phyloP scores from a whole-genome alignment of 2,113 vertebrate species.

The Epinephelus lanceolatus region DNA sequence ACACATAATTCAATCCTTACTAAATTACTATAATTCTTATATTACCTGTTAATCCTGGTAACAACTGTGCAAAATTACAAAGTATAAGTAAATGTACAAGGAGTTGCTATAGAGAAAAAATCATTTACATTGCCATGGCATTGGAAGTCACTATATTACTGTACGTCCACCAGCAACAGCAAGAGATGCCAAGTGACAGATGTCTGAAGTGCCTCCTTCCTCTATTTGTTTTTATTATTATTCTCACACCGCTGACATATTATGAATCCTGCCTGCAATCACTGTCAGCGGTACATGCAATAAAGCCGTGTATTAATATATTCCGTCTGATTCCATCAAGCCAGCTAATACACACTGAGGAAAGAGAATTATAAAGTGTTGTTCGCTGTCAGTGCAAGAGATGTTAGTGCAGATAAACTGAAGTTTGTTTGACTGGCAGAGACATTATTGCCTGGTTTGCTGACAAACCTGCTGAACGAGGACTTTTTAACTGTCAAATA shows the following conservation, averaged over 20 bases:
- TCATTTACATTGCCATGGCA: not conserved
- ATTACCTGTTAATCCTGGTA: not conserved
- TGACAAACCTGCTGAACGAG: not conserved
- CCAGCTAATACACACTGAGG: constrained; percentile 27
- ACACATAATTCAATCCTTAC: not conserved
- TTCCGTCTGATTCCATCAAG: constrained; percentile 57
- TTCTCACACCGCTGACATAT: constrained; percentile 22
- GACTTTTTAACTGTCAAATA: constrained; percentile 20
- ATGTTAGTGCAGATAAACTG: constrained; percentile 67
- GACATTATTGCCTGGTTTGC: constrained; percentile 66
- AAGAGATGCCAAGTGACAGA: constrained; percentile 9
- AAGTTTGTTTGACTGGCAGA: constrained; percentile 64
- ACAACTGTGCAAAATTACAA: not conserved
- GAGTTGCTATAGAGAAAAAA: not conserved
- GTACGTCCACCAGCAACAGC: not conserved
- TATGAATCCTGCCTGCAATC: constrained; percentile 53
- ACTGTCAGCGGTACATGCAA: constrained; percentile 56
- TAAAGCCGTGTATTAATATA: constrained; percentile 70
- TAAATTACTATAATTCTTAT: not conserved
- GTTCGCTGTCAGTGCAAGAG: constrained; percentile 47
- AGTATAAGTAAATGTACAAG: not conserved
- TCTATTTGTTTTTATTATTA: constrained; percentile 67
- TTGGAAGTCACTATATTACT: not conserved
- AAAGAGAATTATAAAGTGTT: constrained; percentile 47
- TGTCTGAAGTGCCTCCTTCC: constrained; percentile 29